Evolutionary conservation across 2,888 invertebrate genomes (phyloP), one percentile per base, ranked within the genome.

Genomic region (Lycocerus yunnanus): DNA sequence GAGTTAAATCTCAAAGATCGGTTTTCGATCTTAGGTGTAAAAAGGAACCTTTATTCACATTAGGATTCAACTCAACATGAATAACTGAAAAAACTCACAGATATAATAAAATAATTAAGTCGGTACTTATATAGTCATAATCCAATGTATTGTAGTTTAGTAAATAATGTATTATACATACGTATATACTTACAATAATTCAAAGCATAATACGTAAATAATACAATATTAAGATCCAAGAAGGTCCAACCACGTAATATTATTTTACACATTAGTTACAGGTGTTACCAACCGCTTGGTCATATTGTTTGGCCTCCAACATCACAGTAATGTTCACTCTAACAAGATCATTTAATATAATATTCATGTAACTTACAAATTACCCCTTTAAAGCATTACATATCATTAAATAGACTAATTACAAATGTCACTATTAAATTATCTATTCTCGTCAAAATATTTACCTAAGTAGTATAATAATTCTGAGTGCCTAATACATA

Each of bases 261-360:
- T 75, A 73, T 73, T 73, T 73, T 67, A 60, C 58, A 63, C 73
- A 75, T 75, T 75, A 75, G 73, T 63, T 65, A 59, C 75, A 75
- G 72, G 75, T 75, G 75, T 68, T 75, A 66, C 75, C 27, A 66
- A 65, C 73, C 75, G 66, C 72, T 63, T 67, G 72, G 72, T 75
- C 75, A 73, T 75, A 75, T 75, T 72, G 69, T 75, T 69, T 75
- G 66, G 59, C 70, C 66, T 72, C 59, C 58, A 63, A 69, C 72
- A 71, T 71, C 71, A 70, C 73, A 73, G 66, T 76, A 76, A 76
- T 76, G 73, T 66, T 73, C 66, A 16, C 63, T 75, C 61, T 69
- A 75, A 71, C 68, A 71, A 24, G 58, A 27, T 43, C 71, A 63
- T 74, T 71, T 74, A 71, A 74, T 71, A 71, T 68, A 68, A 71